Conservation (phyloP, 1,140 invertebrate genomes). For the Plodia interpunctella region DNA sequence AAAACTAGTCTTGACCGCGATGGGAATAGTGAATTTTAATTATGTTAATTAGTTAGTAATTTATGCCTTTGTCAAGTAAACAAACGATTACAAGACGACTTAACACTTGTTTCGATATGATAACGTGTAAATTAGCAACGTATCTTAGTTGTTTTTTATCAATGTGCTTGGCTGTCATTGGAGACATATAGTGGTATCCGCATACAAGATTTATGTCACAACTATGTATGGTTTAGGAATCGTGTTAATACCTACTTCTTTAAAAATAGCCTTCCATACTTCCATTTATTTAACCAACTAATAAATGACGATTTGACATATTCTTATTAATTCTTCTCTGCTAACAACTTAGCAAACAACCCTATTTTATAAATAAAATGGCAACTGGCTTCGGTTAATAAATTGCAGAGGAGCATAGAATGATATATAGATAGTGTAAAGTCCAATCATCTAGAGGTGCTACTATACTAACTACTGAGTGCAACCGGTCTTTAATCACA, state of each 20-base stretch:
- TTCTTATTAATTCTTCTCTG: too few relatives aligned
- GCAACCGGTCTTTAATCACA: constrained; percentile 4
- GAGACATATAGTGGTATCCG: background rate
- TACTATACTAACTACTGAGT: background rate
- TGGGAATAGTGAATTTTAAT: constrained; percentile 24
- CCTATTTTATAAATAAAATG: too few relatives aligned
- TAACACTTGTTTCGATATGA: constrained; percentile 32
- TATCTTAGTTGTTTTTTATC: background rate
- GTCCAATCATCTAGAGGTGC: background rate
- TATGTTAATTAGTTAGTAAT: constrained; percentile 51
- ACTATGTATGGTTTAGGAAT: background rate
- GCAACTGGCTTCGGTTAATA: too few relatives aligned
- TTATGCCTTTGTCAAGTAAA: constrained; percentile 41
- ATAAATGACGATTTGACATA: too few relatives aligned
- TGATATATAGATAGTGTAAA: background rate
- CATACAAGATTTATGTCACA: background rate
- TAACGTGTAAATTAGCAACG: constrained; percentile 6
- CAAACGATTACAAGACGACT: constrained; percentile 26
- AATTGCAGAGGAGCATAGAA: background rate
- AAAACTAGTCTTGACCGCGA: constrained; percentile 6
- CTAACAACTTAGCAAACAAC: too few relatives aligned
- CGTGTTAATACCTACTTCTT: too few relatives aligned
- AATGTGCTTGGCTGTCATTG: background rate
- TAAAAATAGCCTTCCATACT: too few relatives aligned
- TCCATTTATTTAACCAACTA: too few relatives aligned